Evolutionary conservation across 2,113 vertebrate genomes (phyloP), one percentile per base, ranked within the genome.

Genomic region (Heterochromis multidens): DNA sequence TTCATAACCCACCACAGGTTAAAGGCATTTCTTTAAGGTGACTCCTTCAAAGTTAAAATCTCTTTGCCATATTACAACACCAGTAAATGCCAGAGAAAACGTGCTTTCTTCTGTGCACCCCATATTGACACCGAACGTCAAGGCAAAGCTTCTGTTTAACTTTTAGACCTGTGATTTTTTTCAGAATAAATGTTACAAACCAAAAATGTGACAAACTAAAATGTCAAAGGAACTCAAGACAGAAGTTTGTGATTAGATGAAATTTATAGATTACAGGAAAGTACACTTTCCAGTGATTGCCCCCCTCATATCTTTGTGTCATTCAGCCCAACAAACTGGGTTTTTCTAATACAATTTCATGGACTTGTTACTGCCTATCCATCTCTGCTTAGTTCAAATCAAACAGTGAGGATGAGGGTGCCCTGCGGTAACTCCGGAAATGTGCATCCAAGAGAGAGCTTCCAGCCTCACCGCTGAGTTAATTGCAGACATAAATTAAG

Each of bases 401-500:
- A 76, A 57, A 81, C 49, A 2, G 0, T 11, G 74, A 49, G 31
- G 67, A 23, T 46, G 37, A 72, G 58, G 5, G 16, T 49, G 31
- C 57, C 65, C 79, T 0, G 33, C 6, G 27, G 86, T 35, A 67
- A 7, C 80, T 23, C 21, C 57, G 78, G 74, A 79, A 81, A 79
- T 76, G 43, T 81, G 59, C 60, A 78, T 89, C 37, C 77, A 81
- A 83, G 52, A 35, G 62, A 60, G 67, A 65, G 84, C 62, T 63
- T 83, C 58, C 70, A 83, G 79, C 72, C 23, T 87, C 2, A 27
- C 80, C 54, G 62, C 84, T 65, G 84, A 83, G 70, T 76, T 91
- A 87, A 90, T 79, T 81, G 70, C 78, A 59, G 74, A 88, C 74
- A 79, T 89, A 67, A 87, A 89, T 91, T 49, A 88, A 84, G 40